These are phyloP conservation scores for Oceanodroma leucorhoa DNA, from an alignment of 2,797 vertebrate species.

Conservation along the genomic window DNA sequence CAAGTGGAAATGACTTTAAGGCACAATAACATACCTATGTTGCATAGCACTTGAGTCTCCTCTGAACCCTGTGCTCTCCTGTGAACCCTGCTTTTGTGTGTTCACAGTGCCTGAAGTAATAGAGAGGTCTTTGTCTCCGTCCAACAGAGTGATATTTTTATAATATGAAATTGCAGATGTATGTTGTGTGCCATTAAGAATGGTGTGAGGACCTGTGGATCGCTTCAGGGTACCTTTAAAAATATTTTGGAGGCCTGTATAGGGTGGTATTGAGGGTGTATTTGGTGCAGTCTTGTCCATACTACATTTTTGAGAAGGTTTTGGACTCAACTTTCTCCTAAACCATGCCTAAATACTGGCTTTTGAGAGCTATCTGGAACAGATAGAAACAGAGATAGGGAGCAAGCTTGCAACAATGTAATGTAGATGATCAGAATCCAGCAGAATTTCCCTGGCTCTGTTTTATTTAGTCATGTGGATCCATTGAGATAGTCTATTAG, in stretches of 20 bases:
- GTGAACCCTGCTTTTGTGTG: not conserved
- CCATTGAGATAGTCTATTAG: not conserved
- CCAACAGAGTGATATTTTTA: not conserved
- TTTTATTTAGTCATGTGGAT: not conserved
- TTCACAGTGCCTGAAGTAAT: not conserved
- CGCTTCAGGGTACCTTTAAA: not conserved
- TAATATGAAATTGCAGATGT: not conserved
- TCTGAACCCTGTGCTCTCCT: not conserved
- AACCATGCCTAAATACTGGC: not conserved
- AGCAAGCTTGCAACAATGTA: not conserved
- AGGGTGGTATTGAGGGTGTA: fast-evolving
- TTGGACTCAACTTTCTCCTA: not conserved
- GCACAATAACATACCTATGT: not conserved
- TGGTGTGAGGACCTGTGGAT: not conserved
- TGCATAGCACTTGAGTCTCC: not conserved
- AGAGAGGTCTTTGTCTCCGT: not conserved
- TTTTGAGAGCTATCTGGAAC: not conserved
- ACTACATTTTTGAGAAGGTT: not conserved
- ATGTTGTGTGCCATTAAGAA: not conserved
- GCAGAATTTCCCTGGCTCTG: not conserved
- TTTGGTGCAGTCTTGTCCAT: not conserved
- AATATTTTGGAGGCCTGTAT: not conserved
- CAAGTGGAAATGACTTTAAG: not conserved
- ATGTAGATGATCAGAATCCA: fast-evolving
- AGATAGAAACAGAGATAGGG: not conserved